Evolutionary conservation across 2,888 invertebrate species (phyloP).

Genomic region (Trissoscelio sp.): DNA sequence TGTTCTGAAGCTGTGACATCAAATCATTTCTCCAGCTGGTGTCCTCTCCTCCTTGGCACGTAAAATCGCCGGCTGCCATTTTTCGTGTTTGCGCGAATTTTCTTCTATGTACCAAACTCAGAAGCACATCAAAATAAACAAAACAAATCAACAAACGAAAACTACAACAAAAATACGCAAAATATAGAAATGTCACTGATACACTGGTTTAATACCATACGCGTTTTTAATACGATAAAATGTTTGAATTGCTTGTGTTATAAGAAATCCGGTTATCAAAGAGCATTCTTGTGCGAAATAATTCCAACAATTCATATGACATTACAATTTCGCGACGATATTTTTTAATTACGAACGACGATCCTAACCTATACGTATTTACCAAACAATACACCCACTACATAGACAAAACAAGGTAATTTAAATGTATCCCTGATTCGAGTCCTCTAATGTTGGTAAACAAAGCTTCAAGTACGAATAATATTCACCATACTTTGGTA

Average conservation of each 20-base stretch:
- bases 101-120: background rate
- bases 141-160: background rate
- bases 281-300: constrained; percentile 25
- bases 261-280: background rate
- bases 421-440: constrained; percentile 22
- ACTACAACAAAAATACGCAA: constrained; percentile 9
- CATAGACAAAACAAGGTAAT: constrained; percentile 44
- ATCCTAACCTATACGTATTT: constrained; percentile 57
- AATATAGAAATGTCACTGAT: constrained; percentile 2
- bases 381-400: constrained; percentile 51
- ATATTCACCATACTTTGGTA: background rate
- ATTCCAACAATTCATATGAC: constrained; percentile 67
- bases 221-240: constrained; percentile 17
- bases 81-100: constrained; percentile 26
- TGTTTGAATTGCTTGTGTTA: constrained; percentile 2
- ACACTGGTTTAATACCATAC: constrained; percentile 19
- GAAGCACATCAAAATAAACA: background rate
- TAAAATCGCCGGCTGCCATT: constrained; percentile 77
- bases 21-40: constrained; percentile 89
- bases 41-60: constrained; percentile 78
- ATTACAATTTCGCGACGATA: constrained; percentile 68
- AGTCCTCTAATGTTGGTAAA: constrained; percentile 40
- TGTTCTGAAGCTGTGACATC: constrained; percentile 88
- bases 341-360: constrained; percentile 63
- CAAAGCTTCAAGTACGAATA: background rate